Conservation (phyloP, 2,888 invertebrate genomes). For the Octodonta nipae region DNA sequence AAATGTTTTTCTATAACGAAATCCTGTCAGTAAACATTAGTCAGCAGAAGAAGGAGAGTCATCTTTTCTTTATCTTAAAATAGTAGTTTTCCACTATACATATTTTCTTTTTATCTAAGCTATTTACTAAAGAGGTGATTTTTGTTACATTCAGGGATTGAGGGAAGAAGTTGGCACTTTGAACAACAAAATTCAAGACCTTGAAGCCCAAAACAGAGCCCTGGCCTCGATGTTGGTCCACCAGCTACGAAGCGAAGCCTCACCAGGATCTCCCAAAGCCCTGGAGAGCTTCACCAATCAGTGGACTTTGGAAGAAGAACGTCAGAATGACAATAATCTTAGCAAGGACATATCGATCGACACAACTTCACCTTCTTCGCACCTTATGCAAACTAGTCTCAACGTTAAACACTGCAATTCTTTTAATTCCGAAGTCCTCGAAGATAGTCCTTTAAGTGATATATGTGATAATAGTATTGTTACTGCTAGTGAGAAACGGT, state of each 20-base stretch:
- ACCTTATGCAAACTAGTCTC: constrained; percentile 23
- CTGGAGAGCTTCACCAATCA: constrained; percentile 13
- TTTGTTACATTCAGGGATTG: constrained; percentile 58
- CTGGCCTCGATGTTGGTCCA: constrained; percentile 57
- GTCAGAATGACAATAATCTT: constrained; percentile 7
- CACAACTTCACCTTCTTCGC: constrained; percentile 17
- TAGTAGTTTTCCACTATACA: too few relatives aligned
- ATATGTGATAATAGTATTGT: constrained; percentile 20
- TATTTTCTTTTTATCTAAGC: too few relatives aligned
- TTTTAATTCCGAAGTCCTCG: constrained; percentile 33
- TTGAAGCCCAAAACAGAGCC: constrained; percentile 65
- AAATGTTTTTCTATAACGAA: too few relatives aligned
- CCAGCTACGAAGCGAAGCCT: constrained; percentile 38
- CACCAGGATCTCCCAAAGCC: constrained; percentile 13
- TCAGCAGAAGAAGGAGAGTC: too few relatives aligned
- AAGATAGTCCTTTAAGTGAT: constrained; percentile 18
- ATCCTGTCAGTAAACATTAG: too few relatives aligned
- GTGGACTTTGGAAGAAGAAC: constrained; percentile 10
- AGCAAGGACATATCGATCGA: constrained; percentile 4
- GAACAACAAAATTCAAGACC: constrained; percentile 59
- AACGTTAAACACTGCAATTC: constrained; percentile 34
- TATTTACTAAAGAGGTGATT: too few relatives aligned
- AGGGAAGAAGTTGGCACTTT: constrained; percentile 64
- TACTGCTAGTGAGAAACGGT: constrained; percentile 26
- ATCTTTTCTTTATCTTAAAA: too few relatives aligned